Percentiles rank a stretch among this genome's conserved stretches.
These are phyloP conservation scores for Pogonomyrmex barbatus DNA, from an alignment of 1,140 invertebrate genomes.

Conservation along the genomic window DNA sequence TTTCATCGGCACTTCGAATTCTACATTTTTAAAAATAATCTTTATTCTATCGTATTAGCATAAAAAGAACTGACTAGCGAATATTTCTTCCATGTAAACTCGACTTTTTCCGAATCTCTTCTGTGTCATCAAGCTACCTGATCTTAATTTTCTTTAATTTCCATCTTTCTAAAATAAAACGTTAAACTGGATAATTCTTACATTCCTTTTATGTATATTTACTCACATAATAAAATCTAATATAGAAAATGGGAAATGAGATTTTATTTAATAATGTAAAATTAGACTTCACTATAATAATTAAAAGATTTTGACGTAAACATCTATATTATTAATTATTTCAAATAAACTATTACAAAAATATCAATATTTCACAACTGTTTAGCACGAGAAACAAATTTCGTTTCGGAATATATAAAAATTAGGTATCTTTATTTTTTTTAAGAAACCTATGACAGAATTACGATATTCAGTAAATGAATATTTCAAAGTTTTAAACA, in stretches of 20 bases:
- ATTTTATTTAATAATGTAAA: neutral
- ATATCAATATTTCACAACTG: no score
- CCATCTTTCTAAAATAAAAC: neutral
- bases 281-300: no score
- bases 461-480: no score
- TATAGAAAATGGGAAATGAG: neutral
- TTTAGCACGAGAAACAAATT: no score
- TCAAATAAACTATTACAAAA: neutral
- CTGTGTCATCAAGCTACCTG: neutral
- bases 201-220: neutral
- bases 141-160: neutral
- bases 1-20: neutral
- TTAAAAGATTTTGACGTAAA: neutral
- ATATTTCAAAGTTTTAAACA: no score
- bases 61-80: neutral
- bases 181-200: constrained; percentile 7
- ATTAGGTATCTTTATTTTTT: no score
- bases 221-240: neutral
- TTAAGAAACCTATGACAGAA: no score
- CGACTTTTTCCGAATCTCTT: constrained; percentile 18
- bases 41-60: constrained; percentile 22
- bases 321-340: neutral
- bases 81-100: constrained; percentile 45
- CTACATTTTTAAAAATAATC: neutral
- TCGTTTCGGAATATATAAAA: no score